Evolutionary conservation across 1,140 invertebrate species (phyloP).

Genomic region (Lamellibrachia luymesi): DNA sequence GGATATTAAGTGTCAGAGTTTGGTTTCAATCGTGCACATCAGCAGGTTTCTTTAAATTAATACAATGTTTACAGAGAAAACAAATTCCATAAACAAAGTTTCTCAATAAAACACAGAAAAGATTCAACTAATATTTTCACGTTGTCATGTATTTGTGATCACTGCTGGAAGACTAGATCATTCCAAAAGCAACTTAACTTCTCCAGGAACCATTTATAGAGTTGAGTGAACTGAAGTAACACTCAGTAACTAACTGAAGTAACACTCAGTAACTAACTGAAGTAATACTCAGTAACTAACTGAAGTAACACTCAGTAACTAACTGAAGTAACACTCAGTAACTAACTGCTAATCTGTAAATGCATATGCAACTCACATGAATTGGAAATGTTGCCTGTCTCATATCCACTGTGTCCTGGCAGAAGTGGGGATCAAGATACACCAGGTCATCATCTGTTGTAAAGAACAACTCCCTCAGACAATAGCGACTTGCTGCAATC

Average conservation of each 20-base stretch:
- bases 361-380: background rate
- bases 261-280: background rate
- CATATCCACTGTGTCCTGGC: constrained; percentile 81
- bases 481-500: constrained; percentile 16
- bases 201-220: too few species aligned
- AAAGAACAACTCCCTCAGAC: constrained; percentile 18
- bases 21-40: background rate
- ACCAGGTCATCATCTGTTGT: constrained; percentile 80
- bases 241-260: background rate
- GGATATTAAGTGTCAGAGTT: background rate
- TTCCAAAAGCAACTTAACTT: too few species aligned
- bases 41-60: background rate
- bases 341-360: too few species aligned
- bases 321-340: background rate
- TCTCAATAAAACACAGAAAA: background rate
- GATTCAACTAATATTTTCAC: background rate
- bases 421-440: constrained; percentile 89
- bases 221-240: too few species aligned
- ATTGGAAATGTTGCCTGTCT: constrained; percentile 29
- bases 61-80: background rate
- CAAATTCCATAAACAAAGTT: background rate
- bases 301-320: background rate
- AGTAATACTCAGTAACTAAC: background rate
- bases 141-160: background rate
- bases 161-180: too few species aligned